Conservation (phyloP, 2,888 invertebrate species). For the Scelioninae gen. 2 region DNA sequence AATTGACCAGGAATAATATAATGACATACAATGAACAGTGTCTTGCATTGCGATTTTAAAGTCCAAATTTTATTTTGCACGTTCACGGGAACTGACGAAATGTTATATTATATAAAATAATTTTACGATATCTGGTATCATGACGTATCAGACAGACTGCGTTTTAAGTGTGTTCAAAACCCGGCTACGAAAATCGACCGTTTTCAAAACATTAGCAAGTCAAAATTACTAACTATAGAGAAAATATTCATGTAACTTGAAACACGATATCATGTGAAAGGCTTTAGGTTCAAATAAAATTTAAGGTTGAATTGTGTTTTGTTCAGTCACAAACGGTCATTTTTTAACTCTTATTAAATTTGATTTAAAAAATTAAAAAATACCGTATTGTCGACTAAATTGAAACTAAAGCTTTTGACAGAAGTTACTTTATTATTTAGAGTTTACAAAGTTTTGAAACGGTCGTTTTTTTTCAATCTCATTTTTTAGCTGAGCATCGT, state of each 20-base stretch:
- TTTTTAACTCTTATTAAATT: too few species aligned
- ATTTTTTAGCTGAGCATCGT: not conserved
- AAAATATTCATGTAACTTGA: too few species aligned
- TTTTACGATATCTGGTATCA: conserved; percentile 67
- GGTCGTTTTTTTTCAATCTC: not conserved
- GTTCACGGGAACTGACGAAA: conserved; percentile 6
- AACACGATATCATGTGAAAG: too few species aligned
- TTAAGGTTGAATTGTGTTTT: too few species aligned
- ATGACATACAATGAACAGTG: conserved; percentile 16
- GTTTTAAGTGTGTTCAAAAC: conserved; percentile 48
- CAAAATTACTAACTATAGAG: not conserved
- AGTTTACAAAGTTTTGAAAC: conserved; percentile 3
- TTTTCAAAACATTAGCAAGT: too few species aligned
- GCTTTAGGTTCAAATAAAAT: too few species aligned
- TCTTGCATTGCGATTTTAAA: conserved; percentile 18
- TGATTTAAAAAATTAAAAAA: too few species aligned
- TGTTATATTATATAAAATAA: conserved; percentile 7
- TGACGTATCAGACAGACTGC: conserved; percentile 70
- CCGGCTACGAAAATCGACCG: not conserved
- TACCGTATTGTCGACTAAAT: too few species aligned
- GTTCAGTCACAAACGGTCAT: too few species aligned
- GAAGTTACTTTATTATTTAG: too few species aligned
- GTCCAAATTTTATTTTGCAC: conserved; percentile 12
- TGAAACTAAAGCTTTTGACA: too few species aligned
- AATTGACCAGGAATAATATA: conserved; percentile 1